These are phyloP conservation scores for Tragelaphus buxtoni DNA, from an alignment of 2,113 vertebrate genomes.

Conservation along the genomic window DNA sequence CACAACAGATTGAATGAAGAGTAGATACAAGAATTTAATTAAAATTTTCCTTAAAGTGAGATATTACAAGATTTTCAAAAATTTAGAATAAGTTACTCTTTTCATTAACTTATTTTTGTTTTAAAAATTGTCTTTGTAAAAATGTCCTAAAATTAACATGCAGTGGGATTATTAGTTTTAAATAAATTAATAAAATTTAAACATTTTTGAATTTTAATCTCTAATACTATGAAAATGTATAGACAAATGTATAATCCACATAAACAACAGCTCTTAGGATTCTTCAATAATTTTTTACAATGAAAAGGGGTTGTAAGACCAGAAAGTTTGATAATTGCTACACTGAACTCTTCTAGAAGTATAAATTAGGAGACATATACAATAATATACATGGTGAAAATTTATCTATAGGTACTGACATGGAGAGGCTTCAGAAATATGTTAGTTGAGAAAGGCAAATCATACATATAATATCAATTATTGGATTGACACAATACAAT, in stretches of 20 bases:
- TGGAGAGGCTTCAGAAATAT: background rate
- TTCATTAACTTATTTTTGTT: background rate
- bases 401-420: background rate
- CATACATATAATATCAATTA: background rate
- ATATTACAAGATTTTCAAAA: background rate
- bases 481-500: background rate
- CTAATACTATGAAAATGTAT: background rate
- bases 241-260: background rate
- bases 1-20: background rate
- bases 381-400: background rate
- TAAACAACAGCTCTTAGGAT: background rate
- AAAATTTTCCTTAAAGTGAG: background rate
- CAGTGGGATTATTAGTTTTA: background rate
- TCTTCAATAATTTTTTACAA: background rate
- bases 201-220: background rate
- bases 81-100: background rate
- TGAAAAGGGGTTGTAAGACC: background rate
- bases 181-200: background rate
- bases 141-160: background rate
- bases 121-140: background rate
- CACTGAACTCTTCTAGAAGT: background rate
- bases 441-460: background rate
- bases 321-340: background rate
- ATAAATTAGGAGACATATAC: background rate
- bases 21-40: background rate